Evolutionary conservation across 37 sponge, comb jelly and placozoan species (phyloP), one percentile per base, ranked within the genome.

Genomic region (Ephydatia muelleri): DNA sequence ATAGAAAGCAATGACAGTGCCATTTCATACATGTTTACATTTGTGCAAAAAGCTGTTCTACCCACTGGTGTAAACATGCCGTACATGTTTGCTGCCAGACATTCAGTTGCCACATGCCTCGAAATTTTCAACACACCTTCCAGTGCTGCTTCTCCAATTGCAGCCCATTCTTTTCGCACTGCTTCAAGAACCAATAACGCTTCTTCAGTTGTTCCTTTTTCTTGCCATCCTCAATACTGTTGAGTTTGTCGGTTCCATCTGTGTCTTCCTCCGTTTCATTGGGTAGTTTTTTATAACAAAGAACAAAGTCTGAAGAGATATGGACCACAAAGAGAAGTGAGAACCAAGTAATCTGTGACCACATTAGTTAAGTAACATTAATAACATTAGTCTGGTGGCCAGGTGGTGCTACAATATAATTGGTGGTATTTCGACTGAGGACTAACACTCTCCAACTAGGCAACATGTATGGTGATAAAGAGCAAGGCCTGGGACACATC

Each of bases 231-330:
- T 57, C 16, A 21, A 65, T 65, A 26, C 74, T 73, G 23, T 87
- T 40, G 2, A 67, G 70, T 0, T 70, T 65, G 38, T 76, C 67
- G 16, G 81, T 70, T 26, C 88, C 88, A 31, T 72, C 75, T 57
- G 68, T 12, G 26, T 65, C 80, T n/a, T 49, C 25, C 37, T 49
- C 36, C 5, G 31, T 36, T 38, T 73, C 26, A 6, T 81, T 78
- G 80, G 39, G 4, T 30, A 76, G 33, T 25, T 81, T 66, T 73
- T 80, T 80, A 69, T 88, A 87, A 12, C 79, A 78, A 40, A 91
- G 85, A 49, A 87, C 64, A 76, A 84, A 83, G 82, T 94, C 94
- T 94, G 48, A 57, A 77, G n/a, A 28, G 80, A 35, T 0, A 13
- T 32, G 2, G 77, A 38, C 66, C 25, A 34, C 26, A 67, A 36